Evolutionary conservation across 2,113 vertebrate genomes (phyloP).

Genomic region (Sebastes fasciatus): DNA sequence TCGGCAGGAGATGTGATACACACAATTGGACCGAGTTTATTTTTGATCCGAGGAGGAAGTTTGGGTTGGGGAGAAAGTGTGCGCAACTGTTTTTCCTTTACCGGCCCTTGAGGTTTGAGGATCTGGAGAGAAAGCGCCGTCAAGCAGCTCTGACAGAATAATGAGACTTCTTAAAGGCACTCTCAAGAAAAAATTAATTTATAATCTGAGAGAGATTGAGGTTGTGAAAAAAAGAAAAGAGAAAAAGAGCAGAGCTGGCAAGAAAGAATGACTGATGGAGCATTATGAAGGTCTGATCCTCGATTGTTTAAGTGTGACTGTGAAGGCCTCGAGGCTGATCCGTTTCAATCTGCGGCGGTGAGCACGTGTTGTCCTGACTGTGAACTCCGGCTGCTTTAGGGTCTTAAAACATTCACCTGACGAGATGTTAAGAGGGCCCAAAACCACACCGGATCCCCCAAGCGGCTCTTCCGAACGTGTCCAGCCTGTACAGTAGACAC

Average conservation of each 20-base stretch:
- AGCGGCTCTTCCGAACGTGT: slow-evolving; percentile 35
- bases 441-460: slow-evolving; percentile 46
- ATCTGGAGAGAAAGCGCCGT: slow-evolving; percentile 44
- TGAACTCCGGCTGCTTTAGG: slow-evolving; percentile 50
- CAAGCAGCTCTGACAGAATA: slow-evolving; percentile 57
- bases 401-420: slow-evolving; percentile 52
- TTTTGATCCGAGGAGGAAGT: slow-evolving; percentile 66
- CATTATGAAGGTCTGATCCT: slow-evolving; percentile 32
- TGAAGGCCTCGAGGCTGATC: slow-evolving; percentile 14
- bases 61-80: slow-evolving; percentile 61
- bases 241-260: slow-evolving; percentile 5
- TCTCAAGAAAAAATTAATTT: slow-evolving; percentile 60
- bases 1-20: slow-evolving; percentile 44
- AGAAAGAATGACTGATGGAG: slow-evolving; percentile 16
- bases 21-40: slow-evolving; percentile 63
- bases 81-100: slow-evolving; percentile 52
- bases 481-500: slow-evolving; percentile 25
- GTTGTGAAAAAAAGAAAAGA: slow-evolving; percentile 13
- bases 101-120: slow-evolving; percentile 45
- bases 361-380: slow-evolving; percentile 41
- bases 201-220: slow-evolving; percentile 33
- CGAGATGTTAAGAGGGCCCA: slow-evolving; percentile 53
- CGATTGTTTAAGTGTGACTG: slow-evolving; percentile 32
- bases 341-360: slow-evolving; percentile 12
- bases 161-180: slow-evolving; percentile 48